Conservation (phyloP, 2,113 vertebrate genomes). For the Willisornis vidua region DNA sequence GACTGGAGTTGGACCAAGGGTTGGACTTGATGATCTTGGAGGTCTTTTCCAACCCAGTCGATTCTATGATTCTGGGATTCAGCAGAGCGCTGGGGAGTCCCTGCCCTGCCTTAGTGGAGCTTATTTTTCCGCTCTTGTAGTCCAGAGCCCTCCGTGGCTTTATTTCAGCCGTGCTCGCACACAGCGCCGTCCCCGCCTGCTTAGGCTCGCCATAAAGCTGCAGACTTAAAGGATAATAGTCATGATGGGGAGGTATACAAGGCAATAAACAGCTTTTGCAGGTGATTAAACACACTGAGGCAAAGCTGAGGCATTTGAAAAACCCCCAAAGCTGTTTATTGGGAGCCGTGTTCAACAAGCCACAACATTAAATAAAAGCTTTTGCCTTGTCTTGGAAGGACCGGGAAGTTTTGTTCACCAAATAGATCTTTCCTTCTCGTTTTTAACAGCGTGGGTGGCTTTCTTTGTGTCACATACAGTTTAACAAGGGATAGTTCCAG, state of each 20-base stretch:
- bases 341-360: constrained; percentile 18
- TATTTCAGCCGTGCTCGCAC: constrained; percentile 18
- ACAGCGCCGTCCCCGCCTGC: neutral
- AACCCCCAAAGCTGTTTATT: constrained; percentile 50
- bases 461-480: neutral
- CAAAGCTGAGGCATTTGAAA: constrained; percentile 45
- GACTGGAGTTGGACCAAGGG: no score
- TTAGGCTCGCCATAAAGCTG: neutral
- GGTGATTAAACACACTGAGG: constrained; percentile 58
- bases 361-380: constrained; percentile 24
- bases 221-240: constrained; percentile 47
- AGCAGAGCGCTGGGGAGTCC: neutral
- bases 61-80: neutral
- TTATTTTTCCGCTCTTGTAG: constrained; percentile 28
- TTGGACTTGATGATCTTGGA: no score
- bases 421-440: neutral
- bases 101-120: neutral
- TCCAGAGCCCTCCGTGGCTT: constrained; percentile 17
- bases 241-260: constrained; percentile 31
- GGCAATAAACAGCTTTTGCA: constrained; percentile 58
- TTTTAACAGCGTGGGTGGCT: neutral
- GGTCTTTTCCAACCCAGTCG: no score
- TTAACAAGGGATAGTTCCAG: neutral
- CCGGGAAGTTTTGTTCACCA: neutral
- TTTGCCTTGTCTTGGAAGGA: neutral